Percentiles rank a stretch among this genome's conserved stretches.
These are phyloP conservation scores for Raja brachyura DNA, from an alignment of 2,113 vertebrate genomes.

Conservation along the genomic window DNA sequence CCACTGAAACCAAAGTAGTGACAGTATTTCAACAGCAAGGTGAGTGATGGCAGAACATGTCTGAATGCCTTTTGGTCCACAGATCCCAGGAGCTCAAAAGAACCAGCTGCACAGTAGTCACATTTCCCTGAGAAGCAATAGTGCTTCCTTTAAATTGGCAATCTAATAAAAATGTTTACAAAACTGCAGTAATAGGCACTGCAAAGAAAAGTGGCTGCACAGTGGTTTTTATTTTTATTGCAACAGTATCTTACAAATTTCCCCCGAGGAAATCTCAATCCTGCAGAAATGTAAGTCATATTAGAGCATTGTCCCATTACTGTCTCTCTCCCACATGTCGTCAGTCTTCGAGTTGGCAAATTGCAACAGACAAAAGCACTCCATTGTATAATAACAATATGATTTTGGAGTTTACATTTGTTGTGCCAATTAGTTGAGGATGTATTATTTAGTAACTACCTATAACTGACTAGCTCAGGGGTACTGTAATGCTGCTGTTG, in stretches of 20 bases:
- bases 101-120: neutral
- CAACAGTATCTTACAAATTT: constrained; percentile 7
- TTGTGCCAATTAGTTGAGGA: constrained; percentile 30
- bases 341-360: neutral
- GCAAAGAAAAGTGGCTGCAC: constrained; percentile 21
- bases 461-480: constrained; percentile 10
- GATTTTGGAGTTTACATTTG: constrained; percentile 28
- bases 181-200: constrained; percentile 25
- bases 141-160: neutral
- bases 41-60: neutral
- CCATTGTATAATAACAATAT: constrained; percentile 27
- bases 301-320: constrained; percentile 1
- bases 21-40: neutral
- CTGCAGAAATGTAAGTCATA: constrained; percentile 22
- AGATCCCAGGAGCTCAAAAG: neutral
- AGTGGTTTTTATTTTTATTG: constrained; percentile 37
- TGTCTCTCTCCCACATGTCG: neutral
- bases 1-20: neutral
- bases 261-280: constrained; percentile 19
- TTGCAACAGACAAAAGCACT: constrained; percentile 17
- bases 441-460: constrained; percentile 24
- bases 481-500: neutral
- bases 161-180: constrained; percentile 35
- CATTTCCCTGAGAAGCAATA: constrained; percentile 12
- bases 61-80: constrained; percentile 13